These are phyloP conservation scores for Macaria notata DNA, from an alignment of 2,888 invertebrate genomes.

Conservation along the genomic window DNA sequence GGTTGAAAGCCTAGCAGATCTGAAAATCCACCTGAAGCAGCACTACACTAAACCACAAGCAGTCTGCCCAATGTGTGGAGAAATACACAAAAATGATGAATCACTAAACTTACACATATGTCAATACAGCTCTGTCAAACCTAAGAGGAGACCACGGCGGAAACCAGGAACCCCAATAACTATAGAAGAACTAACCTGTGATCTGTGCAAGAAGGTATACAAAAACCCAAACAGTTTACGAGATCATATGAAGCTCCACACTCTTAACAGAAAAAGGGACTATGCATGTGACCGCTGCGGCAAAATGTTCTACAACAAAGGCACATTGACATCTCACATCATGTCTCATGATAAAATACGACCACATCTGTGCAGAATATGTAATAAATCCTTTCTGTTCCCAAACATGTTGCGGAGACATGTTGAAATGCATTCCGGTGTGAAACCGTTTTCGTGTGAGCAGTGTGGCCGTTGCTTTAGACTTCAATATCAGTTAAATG, in stretches of 20 bases:
- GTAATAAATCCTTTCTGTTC: constrained; percentile 68
- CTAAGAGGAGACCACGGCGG: constrained; percentile 55
- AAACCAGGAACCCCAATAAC: constrained; percentile 67
- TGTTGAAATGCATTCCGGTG: constrained; percentile 71
- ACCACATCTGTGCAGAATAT: constrained; percentile 69
- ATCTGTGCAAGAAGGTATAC: constrained; percentile 65
- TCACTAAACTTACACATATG: constrained; percentile 53
- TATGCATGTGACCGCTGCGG: constrained; percentile 74
- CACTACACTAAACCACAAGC: constrained; percentile 53
- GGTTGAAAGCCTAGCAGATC: constrained; percentile 36
- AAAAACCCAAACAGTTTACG: constrained; percentile 54
- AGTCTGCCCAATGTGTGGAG: constrained; percentile 61
- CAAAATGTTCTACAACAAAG: constrained; percentile 73
- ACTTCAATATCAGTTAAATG: constrained; percentile 86
- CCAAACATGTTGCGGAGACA: constrained; percentile 71
- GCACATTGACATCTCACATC: constrained; percentile 69
- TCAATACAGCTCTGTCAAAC: constrained; percentile 50
- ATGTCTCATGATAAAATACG: constrained; percentile 68
- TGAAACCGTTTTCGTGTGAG: constrained; percentile 71
- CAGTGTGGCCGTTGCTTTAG: constrained; percentile 76
- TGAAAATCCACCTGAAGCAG: constrained; percentile 47
- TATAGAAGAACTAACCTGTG: constrained; percentile 65
- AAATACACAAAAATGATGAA: constrained; percentile 59
- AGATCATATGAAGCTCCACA: constrained; percentile 60
- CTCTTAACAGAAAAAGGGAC: constrained; percentile 66